phyloP scores from a whole-genome alignment of 2,888 invertebrate species.

The Coecobrya sp. region DNA sequence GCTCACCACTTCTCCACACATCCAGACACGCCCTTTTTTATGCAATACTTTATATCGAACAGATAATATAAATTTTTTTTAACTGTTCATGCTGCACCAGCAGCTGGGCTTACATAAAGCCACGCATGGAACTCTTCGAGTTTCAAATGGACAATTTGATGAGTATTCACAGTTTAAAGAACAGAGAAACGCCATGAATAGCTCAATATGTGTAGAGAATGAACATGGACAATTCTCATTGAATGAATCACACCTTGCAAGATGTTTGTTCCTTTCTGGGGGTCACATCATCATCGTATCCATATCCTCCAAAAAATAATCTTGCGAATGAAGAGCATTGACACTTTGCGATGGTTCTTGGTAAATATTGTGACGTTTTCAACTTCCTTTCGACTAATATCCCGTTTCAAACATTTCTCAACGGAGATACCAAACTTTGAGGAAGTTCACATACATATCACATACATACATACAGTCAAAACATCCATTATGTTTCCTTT shows the following conservation, averaged over 20 bases:
- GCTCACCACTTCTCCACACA: slow-evolving; percentile 19
- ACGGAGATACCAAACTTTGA: background rate
- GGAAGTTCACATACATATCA: background rate
- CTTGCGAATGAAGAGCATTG: slow-evolving; percentile 52
- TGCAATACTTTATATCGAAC: slow-evolving; percentile 51
- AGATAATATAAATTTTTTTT: slow-evolving; percentile 22
- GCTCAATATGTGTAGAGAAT: too few relatives aligned
- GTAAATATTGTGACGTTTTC: slow-evolving; percentile 56
- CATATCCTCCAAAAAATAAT: slow-evolving; percentile 16
- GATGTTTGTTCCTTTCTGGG: slow-evolving; percentile 51
- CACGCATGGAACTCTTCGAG: background rate
- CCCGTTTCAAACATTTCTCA: slow-evolving; percentile 15
- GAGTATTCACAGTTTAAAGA: background rate
- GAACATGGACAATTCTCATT: background rate
- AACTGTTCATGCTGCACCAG: slow-evolving; percentile 21
- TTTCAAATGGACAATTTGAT: background rate
- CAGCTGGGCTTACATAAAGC: background rate
- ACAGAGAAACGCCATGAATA: background rate
- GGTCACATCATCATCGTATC: slow-evolving; percentile 15
- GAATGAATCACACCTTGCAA: slow-evolving; percentile 1
- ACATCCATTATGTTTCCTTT: background rate
- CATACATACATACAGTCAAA: background rate
- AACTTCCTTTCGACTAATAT: slow-evolving; percentile 40
- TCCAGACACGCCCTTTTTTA: slow-evolving; percentile 78
- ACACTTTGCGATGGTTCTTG: slow-evolving; percentile 24